phyloP scores from a whole-genome alignment of 1,140 invertebrate species.

The Musca vetustissima region DNA sequence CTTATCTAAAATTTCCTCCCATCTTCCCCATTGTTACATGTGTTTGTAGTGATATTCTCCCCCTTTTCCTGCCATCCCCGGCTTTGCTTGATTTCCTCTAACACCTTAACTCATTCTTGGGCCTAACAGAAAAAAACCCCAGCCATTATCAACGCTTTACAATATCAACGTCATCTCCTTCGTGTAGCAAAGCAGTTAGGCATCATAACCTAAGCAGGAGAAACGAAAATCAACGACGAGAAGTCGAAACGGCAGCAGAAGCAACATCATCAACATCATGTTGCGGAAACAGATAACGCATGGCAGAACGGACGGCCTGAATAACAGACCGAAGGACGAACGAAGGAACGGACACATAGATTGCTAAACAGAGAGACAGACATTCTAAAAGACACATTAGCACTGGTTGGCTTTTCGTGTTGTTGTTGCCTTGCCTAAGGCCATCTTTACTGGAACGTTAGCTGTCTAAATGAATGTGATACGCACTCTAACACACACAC shows the following conservation, averaged over 20 bases:
- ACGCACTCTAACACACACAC: neutral
- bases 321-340: conserved; percentile 9
- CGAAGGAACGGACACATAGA: neutral
- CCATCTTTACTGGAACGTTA: neutral
- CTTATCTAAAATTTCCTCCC: no score
- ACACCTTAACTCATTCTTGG: neutral
- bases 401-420: neutral
- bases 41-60: no score
- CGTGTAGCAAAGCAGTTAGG: conserved; percentile 3
- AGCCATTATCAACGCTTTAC: conserved; percentile 8
- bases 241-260: conserved; percentile 7
- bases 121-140: neutral
- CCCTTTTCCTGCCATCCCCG: no score
- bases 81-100: neutral
- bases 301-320: conserved; percentile 10
- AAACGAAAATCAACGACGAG: no score
- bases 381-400: neutral
- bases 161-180: conserved; percentile 15
- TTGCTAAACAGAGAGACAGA: neutral
- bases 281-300: conserved; percentile 31
- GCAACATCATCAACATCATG: conserved; percentile 26
- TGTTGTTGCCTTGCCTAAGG: neutral
- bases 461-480: neutral
- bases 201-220: neutral
- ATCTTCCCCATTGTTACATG: no score